Conservation (phyloP, 2,888 invertebrate species). For the Leptura quadrifasciata region DNA sequence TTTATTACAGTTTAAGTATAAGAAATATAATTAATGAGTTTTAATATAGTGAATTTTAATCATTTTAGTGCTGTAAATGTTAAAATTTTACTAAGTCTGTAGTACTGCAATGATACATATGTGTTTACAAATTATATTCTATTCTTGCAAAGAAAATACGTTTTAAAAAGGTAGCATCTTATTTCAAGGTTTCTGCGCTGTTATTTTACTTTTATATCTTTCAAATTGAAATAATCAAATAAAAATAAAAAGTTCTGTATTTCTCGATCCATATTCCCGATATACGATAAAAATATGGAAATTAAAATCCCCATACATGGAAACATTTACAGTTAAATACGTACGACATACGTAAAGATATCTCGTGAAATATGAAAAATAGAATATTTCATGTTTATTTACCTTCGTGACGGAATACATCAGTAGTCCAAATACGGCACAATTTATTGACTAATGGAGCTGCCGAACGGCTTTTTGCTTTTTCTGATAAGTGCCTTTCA, state of each 20-base stretch:
- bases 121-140: no score
- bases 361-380: slow-evolving; percentile 44
- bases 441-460: slow-evolving; percentile 63
- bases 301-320: slow-evolving; percentile 17
- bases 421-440: slow-evolving; percentile 51
- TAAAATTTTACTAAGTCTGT: no score
- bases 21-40: no score
- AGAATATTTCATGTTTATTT: slow-evolving; percentile 52
- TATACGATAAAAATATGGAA: slow-evolving; percentile 26
- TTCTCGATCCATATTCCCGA: not conserved
- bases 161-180: no score
- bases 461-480: slow-evolving; percentile 60
- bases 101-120: no score
- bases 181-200: not conserved
- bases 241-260: not conserved
- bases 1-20: no score
- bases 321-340: slow-evolving; percentile 33
- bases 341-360: not conserved
- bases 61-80: no score
- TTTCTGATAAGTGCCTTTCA: slow-evolving; percentile 64
- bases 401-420: slow-evolving; percentile 53
- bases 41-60: no score
- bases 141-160: no score
- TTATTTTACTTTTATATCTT: not conserved
- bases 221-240: not conserved